These are phyloP conservation scores for Amphiprion clarkii DNA, from an alignment of 2,797 vertebrate species.

Conservation along the genomic window DNA sequence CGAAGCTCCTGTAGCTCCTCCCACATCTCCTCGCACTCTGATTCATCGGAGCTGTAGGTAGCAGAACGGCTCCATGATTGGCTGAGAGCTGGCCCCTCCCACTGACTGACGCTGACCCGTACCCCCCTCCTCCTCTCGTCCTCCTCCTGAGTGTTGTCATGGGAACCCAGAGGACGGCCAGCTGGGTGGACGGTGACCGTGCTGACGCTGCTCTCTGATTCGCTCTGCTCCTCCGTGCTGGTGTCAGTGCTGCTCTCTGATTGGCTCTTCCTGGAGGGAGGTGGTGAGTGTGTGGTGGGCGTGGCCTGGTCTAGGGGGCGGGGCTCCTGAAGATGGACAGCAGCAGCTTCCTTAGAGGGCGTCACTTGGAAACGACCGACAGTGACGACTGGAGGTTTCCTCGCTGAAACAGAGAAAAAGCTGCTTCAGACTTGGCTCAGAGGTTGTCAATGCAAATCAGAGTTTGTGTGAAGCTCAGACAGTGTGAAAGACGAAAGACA, in stretches of 20 bases:
- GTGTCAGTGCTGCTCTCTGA: conserved; percentile 53
- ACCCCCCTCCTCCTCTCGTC: conserved; percentile 21
- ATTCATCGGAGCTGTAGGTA: conserved; percentile 91
- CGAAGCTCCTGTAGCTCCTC: conserved; percentile 91
- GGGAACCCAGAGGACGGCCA: conserved; percentile 45
- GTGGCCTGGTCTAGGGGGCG: conserved; percentile 54
- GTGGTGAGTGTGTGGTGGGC: conserved; percentile 83
- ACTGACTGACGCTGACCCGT: conserved; percentile 51
- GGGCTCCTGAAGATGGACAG: conserved; percentile 1
- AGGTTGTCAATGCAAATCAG: no score
- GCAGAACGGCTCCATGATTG: conserved; percentile 85
- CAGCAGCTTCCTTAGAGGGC: conserved; percentile 69
- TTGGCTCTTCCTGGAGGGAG: conserved; percentile 66
- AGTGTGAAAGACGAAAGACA: no score
- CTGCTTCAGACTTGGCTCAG: not conserved
- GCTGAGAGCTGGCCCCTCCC: conserved; percentile 61
- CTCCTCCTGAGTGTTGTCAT: conserved; percentile 1
- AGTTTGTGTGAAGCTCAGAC: no score
- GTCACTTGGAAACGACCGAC: conserved; percentile 93
- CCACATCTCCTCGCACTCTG: conserved; percentile 91
- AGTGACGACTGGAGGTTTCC: conserved; percentile 79
- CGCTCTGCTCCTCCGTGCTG: conserved; percentile 67
- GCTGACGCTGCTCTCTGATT: conserved; percentile 64
- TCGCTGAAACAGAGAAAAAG: conserved; percentile 71
- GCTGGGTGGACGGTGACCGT: not conserved